Percentiles rank a stretch among this genome's conserved stretches.
These are phyloP conservation scores for Aix galericulata DNA, from an alignment of 2,113 vertebrate genomes.

Conservation along the genomic window DNA sequence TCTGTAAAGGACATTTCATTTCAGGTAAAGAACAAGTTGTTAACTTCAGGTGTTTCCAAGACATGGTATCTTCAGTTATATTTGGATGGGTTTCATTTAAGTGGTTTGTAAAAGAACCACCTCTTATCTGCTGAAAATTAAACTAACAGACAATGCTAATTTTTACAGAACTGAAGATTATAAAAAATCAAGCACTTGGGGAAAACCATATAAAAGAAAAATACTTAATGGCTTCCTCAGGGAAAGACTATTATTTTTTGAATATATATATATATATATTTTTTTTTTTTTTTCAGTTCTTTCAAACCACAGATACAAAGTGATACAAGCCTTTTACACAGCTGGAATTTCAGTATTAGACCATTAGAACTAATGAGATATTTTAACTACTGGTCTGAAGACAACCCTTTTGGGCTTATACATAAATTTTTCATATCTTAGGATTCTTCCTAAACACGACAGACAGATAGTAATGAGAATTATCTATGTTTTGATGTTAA, in stretches of 20 bases:
- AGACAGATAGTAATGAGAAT: background rate
- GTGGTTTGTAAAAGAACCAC: background rate
- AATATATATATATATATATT: background rate
- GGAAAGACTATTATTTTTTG: background rate
- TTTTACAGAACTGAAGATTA: background rate
- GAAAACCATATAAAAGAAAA: background rate
- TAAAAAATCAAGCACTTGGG: background rate
- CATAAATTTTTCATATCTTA: background rate
- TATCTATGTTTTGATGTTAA: background rate
- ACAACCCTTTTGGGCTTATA: background rate
- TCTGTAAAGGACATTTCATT: background rate
- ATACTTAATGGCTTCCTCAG: background rate
- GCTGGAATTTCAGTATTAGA: constrained; percentile 10
- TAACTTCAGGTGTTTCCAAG: background rate
- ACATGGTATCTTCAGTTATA: background rate
- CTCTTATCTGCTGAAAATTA: background rate
- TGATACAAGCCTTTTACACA: background rate
- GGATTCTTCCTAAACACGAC: background rate
- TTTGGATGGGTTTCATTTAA: background rate
- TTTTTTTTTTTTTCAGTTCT: background rate
- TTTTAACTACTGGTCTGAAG: constrained; percentile 15
- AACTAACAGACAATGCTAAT: background rate
- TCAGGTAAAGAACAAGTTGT: background rate
- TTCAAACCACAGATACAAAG: background rate
- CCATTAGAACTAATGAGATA: background rate